These are phyloP conservation scores for Eretmocerus hayati DNA, from an alignment of 2,888 invertebrate genomes.

Conservation along the genomic window DNA sequence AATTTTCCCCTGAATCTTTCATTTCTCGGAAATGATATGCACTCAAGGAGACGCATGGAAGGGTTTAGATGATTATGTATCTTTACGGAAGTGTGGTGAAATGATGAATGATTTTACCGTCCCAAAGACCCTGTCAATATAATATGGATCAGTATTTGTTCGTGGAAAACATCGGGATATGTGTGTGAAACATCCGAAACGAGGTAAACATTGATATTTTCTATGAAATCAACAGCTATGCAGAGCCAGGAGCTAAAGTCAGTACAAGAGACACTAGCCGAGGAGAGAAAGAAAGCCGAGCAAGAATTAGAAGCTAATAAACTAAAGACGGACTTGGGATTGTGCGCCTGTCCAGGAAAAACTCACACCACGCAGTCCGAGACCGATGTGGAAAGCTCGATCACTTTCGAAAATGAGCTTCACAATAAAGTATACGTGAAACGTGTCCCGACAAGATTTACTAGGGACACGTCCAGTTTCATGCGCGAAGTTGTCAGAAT, in stretches of 20 bases:
- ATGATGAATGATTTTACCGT: background rate
- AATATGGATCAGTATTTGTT: too few relatives aligned
- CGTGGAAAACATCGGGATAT: too few relatives aligned
- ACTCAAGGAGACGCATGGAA: too few relatives aligned
- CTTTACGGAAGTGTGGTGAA: too few relatives aligned
- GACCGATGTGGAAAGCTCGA: conserved; percentile 59
- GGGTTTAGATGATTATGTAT: too few relatives aligned
- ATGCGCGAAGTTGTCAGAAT: conserved; percentile 13
- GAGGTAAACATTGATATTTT: too few relatives aligned
- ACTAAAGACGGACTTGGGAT: background rate
- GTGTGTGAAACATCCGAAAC: too few relatives aligned
- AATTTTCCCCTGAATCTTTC: too few relatives aligned
- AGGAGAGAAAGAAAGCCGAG: conserved; percentile 35
- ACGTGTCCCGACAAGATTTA: conserved; percentile 28
- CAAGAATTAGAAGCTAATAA: conserved; percentile 25
- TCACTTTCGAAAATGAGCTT: conserved; percentile 71
- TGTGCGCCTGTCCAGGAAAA: conserved; percentile 3
- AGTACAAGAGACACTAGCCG: conserved; percentile 32
- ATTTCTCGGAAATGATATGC: too few relatives aligned
- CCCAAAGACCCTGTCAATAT: too few relatives aligned
- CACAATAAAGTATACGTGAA: conserved; percentile 69
- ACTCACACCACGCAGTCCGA: conserved; percentile 25
- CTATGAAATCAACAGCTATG: too few relatives aligned
- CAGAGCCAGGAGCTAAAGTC: conserved; percentile 38
- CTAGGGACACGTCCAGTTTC: conserved; percentile 5